Conservation (phyloP, 2,797 vertebrate species). For the Macrochelys suwanniensis region DNA sequence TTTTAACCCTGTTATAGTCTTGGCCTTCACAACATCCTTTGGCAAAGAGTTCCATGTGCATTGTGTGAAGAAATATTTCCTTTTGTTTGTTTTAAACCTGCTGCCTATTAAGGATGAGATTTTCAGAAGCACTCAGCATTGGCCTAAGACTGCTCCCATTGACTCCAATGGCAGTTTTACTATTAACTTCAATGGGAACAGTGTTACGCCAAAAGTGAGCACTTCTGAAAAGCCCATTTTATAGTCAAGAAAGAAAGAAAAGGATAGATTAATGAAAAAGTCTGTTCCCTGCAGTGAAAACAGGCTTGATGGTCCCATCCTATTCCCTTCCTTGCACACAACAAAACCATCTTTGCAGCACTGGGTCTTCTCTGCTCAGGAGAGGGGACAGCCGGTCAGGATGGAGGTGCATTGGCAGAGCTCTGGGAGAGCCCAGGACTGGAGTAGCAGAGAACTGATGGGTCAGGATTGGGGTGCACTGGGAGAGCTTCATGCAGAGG, state of each 20-base stretch:
- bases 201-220: not conserved
- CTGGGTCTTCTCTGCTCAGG: not conserved
- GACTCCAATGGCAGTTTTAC: not conserved
- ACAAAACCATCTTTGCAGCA: not conserved
- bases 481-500: not conserved
- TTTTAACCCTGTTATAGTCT: too few relatives aligned
- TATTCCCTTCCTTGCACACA: not conserved
- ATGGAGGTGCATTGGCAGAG: not conserved
- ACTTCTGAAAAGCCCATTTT: not conserved
- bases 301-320: not conserved
- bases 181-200: not conserved
- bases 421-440: not conserved
- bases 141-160: not conserved
- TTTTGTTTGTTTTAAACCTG: too few relatives aligned
- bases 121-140: not conserved
- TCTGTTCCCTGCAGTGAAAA: not conserved
- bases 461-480: not conserved
- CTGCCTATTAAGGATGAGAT: too few relatives aligned
- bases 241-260: not conserved
- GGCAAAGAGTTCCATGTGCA: too few relatives aligned
- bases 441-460: too few relatives aligned
- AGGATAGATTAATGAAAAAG: not conserved
- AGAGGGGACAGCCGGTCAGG: not conserved
- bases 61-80: too few relatives aligned
- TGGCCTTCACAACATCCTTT: too few relatives aligned